Evolutionary conservation across 2,113 vertebrate species (phyloP).

Genomic region (Cryptomyrus ogoouensis): DNA sequence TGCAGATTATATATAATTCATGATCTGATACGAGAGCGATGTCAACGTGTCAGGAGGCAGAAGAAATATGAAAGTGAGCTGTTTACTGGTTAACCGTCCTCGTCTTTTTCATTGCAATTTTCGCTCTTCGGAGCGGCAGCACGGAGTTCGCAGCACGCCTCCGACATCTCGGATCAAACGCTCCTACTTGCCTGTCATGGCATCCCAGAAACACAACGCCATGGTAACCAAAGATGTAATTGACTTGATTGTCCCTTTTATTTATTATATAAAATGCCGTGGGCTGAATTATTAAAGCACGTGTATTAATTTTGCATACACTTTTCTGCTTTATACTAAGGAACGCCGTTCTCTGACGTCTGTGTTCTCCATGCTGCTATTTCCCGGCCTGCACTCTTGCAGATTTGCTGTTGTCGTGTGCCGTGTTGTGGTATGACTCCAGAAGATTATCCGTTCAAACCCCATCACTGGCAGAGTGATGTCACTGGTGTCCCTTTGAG

Average conservation of each 20-base stretch:
- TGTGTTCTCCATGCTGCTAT: conserved; percentile 33
- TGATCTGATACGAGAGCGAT: conserved; percentile 62
- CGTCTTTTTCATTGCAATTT: conserved; percentile 41
- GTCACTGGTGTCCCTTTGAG: not conserved
- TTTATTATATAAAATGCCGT: conserved; percentile 55
- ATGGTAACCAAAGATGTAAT: conserved; percentile 59
- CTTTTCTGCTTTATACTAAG: conserved; percentile 40
- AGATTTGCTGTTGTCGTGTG: not conserved
- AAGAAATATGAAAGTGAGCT: conserved; percentile 66
- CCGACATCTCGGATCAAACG: conserved; percentile 49
- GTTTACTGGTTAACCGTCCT: conserved; percentile 63
- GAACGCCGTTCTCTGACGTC: conserved; percentile 38
- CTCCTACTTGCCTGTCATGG: conserved; percentile 44
- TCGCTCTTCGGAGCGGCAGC: conserved; percentile 34
- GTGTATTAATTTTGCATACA: conserved; percentile 60
- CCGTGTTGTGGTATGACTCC: not conserved
- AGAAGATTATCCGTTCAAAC: not conserved
- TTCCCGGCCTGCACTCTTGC: not conserved
- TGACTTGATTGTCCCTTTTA: conserved; percentile 54
- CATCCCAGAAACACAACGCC: conserved; percentile 45
- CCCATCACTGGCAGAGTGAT: not conserved
- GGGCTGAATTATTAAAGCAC: conserved; percentile 60
- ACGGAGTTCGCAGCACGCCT: conserved; percentile 34
- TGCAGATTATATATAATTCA: conserved; percentile 72
- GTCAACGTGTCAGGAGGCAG: conserved; percentile 68